These are phyloP conservation scores for Drosophila lacicola DNA, from an alignment of 2,888 invertebrate species.

Conservation along the genomic window DNA sequence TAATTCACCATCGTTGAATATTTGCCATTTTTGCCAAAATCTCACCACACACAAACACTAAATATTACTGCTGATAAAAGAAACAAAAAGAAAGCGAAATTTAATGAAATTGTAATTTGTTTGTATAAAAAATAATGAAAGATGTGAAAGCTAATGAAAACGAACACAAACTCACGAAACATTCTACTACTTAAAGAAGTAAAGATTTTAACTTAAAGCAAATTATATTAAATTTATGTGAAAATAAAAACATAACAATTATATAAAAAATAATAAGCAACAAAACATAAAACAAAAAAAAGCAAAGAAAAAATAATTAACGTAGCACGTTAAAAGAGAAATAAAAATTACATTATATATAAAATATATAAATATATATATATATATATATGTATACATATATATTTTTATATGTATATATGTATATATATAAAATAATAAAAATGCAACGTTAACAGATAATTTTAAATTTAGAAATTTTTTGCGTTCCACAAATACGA, in stretches of 20 bases:
- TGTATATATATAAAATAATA: constrained; percentile 28
- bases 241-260: constrained; percentile 20
- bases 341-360: constrained; percentile 39
- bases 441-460: constrained; percentile 62
- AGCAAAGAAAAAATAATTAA: constrained; percentile 42
- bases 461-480: constrained; percentile 56
- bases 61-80: constrained; percentile 28
- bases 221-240: constrained; percentile 52
- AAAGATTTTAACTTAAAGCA: constrained; percentile 64
- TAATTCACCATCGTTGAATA: constrained; percentile 6
- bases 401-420: constrained; percentile 21
- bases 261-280: constrained; percentile 9
- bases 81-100: constrained; percentile 5
- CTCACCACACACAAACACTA: constrained; percentile 27
- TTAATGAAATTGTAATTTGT: constrained; percentile 47
- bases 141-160: constrained; percentile 8
- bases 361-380: constrained; percentile 19
- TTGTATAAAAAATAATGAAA: constrained; percentile 48
- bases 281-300: constrained; percentile 14
- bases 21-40: constrained; percentile 23
- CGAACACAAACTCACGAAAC: constrained; percentile 53
- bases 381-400: constrained; percentile 7
- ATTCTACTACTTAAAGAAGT: constrained; percentile 64
- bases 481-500: constrained; percentile 58
- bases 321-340: constrained; percentile 57